Evolutionary conservation across 92 coral and sea anemone genomes (phyloP), one percentile per base, ranked within the genome.

Genomic region (Nematostella vectensis): DNA sequence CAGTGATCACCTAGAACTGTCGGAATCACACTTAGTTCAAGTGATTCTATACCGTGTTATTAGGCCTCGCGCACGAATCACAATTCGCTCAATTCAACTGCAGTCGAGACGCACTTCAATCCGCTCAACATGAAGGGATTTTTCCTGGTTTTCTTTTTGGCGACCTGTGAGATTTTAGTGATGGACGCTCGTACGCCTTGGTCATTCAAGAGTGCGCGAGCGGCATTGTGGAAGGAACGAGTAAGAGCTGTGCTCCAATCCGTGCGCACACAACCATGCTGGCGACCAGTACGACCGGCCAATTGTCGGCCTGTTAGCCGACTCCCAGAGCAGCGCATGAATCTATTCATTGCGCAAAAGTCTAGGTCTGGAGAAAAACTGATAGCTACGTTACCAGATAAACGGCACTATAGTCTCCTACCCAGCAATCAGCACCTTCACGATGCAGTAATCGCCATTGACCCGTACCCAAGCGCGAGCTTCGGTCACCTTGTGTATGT

Each of bases 401-500:
- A 68, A 48, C 55, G 63, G 48, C 66, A 38, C 16, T 71, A 67
- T 43, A 75, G 74, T 19, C 72, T 75, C 3, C 40, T 72, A 21
- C 50, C 43, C 6, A 44, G 25, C 29, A 61, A 65, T 31, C 54
- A 56, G 61, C 80, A 68, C 9, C 61, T 69, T 13, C 72, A 80
- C 38, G 88, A 85, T 49, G 78, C 83, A 4, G 96, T 82, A 28
- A 57, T 93, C 44, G 99, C 80, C 20, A 57, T 93, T 27, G 99
- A 93, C 53, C 99, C 99, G 1, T 78, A 57, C 48, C 99, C 99
- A 20, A 73, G 75, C 13, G 88, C 91, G 28, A 72, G 79, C 68
- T 82, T 93, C 47, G 99, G 99, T 8, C 99, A 93, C 57, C 69
- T 78, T 13, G 85, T 93, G 40, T 60, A 78, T 29, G 76, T 93